Evolutionary conservation across 2,113 vertebrate genomes (phyloP).

Genomic region (Puma concolor): DNA sequence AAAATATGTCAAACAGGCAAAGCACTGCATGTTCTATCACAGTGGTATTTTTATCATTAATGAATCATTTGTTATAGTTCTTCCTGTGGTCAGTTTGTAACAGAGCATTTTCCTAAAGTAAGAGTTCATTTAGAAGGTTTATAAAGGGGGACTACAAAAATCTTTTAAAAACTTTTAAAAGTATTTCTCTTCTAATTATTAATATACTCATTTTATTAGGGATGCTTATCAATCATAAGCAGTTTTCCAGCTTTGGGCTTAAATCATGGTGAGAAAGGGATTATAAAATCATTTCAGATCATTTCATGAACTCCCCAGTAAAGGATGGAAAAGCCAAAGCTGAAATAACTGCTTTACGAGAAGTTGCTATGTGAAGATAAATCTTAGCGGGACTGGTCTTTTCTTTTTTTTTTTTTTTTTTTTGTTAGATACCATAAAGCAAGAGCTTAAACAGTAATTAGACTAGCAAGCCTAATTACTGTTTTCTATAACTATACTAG

Average conservation of each 20-base stretch:
- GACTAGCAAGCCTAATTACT: conserved; percentile 56
- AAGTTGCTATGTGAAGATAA: conserved; percentile 21
- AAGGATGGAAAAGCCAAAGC: conserved; percentile 23
- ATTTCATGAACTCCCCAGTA: conserved; percentile 20
- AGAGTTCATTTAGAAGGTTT: neutral
- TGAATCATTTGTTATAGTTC: neutral
- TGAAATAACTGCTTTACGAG: conserved; percentile 14
- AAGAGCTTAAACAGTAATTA: conserved; percentile 52
- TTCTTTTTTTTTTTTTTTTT: conserved; percentile 53
- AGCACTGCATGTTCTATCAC: neutral
- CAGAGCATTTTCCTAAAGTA: neutral
- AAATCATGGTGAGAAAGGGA: neutral
- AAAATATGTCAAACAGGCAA: conserved; percentile 27
- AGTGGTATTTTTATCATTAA: neutral
- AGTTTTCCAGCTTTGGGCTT: neutral
- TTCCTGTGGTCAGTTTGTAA: conserved; percentile 10
- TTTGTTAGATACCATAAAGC: conserved; percentile 46
- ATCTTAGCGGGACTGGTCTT: conserved; percentile 18
- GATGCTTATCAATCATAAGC: neutral
- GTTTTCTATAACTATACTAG: conserved; percentile 18
- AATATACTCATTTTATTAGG: conserved; percentile 26
- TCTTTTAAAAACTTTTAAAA: neutral
- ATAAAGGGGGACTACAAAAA: neutral
- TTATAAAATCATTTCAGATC: neutral
- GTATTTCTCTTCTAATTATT: conserved; percentile 27